Percentiles rank a stretch among this genome's conserved stretches.
Conservation (phyloP, 2,888 invertebrate genomes). For the Microplitis deprimator region DNA sequence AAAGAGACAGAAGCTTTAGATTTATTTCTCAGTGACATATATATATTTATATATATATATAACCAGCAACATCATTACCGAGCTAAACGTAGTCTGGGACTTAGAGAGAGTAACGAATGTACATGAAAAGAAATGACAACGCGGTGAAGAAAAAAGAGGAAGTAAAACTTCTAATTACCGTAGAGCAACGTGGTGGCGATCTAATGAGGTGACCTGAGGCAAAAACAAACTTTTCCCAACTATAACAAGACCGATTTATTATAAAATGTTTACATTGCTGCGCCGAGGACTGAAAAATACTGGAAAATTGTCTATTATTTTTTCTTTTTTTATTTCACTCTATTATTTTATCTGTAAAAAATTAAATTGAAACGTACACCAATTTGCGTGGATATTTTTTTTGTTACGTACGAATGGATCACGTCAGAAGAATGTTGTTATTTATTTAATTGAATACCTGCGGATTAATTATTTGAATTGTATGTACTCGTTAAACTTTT, state of each 20-base stretch:
- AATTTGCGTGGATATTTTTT: background rate
- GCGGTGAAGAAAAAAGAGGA: slow-evolving; percentile 45
- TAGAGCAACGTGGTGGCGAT: slow-evolving; percentile 63
- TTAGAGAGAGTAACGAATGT: slow-evolving; percentile 34
- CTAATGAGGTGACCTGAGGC: slow-evolving; percentile 63
- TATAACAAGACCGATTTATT: slow-evolving; percentile 68
- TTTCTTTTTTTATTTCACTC: slow-evolving; percentile 15
- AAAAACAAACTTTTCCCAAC: slow-evolving; percentile 64
- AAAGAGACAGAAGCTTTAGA: background rate
- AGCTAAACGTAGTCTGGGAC: slow-evolving; percentile 43
- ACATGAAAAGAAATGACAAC: slow-evolving; percentile 16
- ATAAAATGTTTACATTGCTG: slow-evolving; percentile 56
- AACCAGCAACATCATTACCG: slow-evolving; percentile 59
- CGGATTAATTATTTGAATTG: background rate
- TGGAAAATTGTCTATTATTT: background rate
- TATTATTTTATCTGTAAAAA: slow-evolving; percentile 11
- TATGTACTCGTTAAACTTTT: background rate
- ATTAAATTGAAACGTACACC: background rate
- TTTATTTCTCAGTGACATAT: slow-evolving; percentile 21
- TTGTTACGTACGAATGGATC: background rate
- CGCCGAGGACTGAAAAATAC: slow-evolving; percentile 24
- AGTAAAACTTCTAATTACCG: slow-evolving; percentile 68
- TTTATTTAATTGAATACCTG: background rate
- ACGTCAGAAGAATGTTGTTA: background rate
- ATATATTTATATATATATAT: slow-evolving; percentile 50